A percentile compares a stretch with the other conserved stretches of the same genome.
phyloP scores from a whole-genome alignment of 2,113 vertebrate species.

The Ellobius talpinus region DNA sequence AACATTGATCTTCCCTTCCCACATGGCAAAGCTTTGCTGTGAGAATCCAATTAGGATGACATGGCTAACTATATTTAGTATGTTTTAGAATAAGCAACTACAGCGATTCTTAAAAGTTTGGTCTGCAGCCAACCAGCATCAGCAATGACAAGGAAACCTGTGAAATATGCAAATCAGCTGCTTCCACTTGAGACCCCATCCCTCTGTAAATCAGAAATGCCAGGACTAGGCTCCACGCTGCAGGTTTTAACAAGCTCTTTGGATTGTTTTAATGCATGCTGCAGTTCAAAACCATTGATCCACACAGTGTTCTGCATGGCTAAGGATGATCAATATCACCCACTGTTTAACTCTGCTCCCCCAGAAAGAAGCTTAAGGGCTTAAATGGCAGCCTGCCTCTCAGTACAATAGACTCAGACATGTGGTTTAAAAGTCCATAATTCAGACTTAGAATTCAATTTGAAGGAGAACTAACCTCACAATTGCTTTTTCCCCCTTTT shows the following conservation, averaged over 20 bases:
- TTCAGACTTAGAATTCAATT: background rate
- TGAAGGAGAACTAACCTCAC: constrained; percentile 44
- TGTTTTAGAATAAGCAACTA: constrained; percentile 10
- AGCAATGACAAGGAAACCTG: constrained; percentile 12
- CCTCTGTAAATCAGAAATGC: constrained; percentile 35
- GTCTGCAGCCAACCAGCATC: background rate
- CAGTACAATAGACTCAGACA: background rate
- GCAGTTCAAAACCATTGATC: constrained; percentile 14
- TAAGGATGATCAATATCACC: background rate
- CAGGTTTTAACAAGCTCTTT: background rate
- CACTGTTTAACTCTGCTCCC: background rate
- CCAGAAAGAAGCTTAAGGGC: background rate
- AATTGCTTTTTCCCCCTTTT: background rate
- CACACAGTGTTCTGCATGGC: background rate
- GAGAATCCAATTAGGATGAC: background rate
- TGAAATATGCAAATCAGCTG: background rate
- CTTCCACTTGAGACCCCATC: background rate
- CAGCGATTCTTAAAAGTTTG: background rate
- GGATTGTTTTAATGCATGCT: background rate
- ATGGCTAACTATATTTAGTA: background rate
- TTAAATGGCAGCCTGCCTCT: background rate
- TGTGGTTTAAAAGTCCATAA: background rate
- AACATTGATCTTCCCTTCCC: background rate
- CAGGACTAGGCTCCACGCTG: background rate
- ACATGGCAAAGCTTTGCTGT: background rate